Evolutionary conservation across 2,888 invertebrate genomes (phyloP).

Genomic region (Platycheirus rosarum): DNA sequence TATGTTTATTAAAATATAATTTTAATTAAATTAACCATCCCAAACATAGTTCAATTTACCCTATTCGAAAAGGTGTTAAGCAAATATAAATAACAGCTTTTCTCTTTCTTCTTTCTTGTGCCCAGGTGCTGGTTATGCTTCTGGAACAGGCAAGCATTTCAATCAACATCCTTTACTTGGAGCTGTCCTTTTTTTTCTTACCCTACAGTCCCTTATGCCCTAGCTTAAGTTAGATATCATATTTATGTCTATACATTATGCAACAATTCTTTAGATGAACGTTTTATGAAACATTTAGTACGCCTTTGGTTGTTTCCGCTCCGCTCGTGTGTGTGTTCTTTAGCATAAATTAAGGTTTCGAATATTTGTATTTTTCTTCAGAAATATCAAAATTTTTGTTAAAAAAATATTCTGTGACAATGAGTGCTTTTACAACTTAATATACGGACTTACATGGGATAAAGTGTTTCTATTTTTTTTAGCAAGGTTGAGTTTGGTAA

Average conservation of each 20-base stretch:
- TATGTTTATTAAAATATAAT: no score
- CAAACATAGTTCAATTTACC: conserved; percentile 4
- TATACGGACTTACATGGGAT: not conserved
- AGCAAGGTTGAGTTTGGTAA: no score
- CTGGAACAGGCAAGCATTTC: conserved; percentile 35
- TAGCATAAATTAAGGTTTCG: conserved; percentile 32
- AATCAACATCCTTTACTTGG: conserved; percentile 30
- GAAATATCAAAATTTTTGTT: conserved; percentile 15
- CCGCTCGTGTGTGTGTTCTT: no score
- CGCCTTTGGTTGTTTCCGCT: conserved; percentile 15
- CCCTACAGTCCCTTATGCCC: not conserved
- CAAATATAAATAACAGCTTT: not conserved
- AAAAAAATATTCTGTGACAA: not conserved
- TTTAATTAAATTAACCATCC: no score
- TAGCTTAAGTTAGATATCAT: no score
- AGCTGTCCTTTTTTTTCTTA: conserved; percentile 11
- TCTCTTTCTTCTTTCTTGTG: not conserved
- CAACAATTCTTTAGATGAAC: no score
- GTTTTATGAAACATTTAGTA: no score
- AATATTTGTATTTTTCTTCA: conserved; percentile 16
- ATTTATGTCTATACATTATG: no score
- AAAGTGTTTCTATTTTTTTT: no score
- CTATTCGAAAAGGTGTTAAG: not conserved
- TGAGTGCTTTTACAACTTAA: not conserved
- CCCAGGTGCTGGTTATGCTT: conserved; percentile 51